Base-by-base conservation (phyloP, 2,888 invertebrate species). In the Polietes domitor region DNA sequence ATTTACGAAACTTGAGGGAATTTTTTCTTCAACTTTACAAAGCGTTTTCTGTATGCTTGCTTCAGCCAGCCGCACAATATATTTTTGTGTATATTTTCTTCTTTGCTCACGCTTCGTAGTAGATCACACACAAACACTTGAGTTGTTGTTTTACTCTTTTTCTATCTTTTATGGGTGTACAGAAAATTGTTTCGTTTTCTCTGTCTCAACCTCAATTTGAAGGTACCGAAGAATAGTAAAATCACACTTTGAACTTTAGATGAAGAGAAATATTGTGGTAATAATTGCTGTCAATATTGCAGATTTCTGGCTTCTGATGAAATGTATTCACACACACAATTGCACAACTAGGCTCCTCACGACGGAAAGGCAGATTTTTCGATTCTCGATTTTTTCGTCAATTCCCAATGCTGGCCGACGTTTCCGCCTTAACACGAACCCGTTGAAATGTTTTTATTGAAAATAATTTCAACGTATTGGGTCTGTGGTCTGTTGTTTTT, bases 171-270 rank as follows among this genome's bases (percentile, higher is more conserved):
- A 85, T 86, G 85, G 84, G 86, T 87, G 85, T 86, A 83, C 77
- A 88, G 87, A 88, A 89, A 89, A 89, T 88, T 32, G 76, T 68
- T 21, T 10, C 24, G 21, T 63, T 43, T 58, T 70, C 58, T 58
- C 24, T 43, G 24, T 74, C 28, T 79, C 80, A 73, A 76, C 75
- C 78, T 70, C 75, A 75, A 76, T 76, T 63, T 28, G 37, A 55
- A 68, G 75, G 65, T 78, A 78, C 70, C 71, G 84, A 89, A 88
- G 89, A 88, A 88, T 87, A 84, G 87, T 88, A 87, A 88, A 89
- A 88, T 89, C 89, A 89, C 89, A 89, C 89, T 87, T 86, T 86
- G 86, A 89, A 87, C 86, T 88, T 88, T 77, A 82, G 82, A 86
- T 83, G 85, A 82, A 79, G 76, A 77, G 82, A 72, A 61, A 26